Conservation (phyloP, 2,113 vertebrate genomes). For the Nycticebus coucang region DNA sequence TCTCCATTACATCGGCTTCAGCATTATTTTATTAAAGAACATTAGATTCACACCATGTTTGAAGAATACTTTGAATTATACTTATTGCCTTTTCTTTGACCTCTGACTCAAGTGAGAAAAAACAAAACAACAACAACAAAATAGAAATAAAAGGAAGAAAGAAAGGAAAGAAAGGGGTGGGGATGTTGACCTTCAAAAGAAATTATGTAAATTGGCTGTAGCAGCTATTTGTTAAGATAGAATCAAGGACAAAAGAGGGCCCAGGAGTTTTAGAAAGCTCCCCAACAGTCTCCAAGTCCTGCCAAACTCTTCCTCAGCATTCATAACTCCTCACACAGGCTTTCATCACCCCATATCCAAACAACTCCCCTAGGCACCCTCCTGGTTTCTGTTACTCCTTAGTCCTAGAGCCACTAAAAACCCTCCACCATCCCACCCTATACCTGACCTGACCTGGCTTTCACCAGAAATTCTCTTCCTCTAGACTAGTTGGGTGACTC, state of each 20-base stretch:
- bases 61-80: background rate
- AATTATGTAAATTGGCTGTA: background rate
- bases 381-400: background rate
- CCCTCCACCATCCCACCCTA: background rate
- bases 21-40: background rate
- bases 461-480: background rate
- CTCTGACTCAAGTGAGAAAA: background rate
- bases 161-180: background rate
- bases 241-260: too few relatives aligned
- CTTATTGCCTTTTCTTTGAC: background rate
- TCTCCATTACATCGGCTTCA: background rate
- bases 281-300: background rate
- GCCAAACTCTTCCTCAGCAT: background rate
- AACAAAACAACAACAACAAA: background rate
- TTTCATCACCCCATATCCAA: background rate
- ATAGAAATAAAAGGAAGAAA: background rate
- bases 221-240: background rate
- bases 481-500: too few relatives aligned
- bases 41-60: background rate
- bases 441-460: background rate
- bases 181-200: background rate
- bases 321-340: background rate
- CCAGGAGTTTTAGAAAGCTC: background rate
- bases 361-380: accelerated
- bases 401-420: background rate